A percentile compares a stretch with the other conserved stretches of the same genome.
Conservation (phyloP, 2,888 invertebrate genomes). For the Argyresthia albistria region DNA sequence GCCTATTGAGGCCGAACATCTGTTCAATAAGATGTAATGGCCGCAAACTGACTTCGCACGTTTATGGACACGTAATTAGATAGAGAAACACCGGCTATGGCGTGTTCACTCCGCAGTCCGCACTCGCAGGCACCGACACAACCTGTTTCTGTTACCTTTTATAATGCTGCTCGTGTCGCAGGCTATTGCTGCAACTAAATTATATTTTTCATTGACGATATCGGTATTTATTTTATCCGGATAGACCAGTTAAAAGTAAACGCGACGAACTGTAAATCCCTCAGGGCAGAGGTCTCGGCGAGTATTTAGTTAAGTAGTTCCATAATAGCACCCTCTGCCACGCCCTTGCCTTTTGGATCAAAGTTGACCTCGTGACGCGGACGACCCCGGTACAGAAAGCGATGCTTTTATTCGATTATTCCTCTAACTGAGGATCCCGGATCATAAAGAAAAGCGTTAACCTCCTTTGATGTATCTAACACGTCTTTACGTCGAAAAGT, state of each 20-base stretch:
- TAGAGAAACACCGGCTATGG: slow-evolving; percentile 53
- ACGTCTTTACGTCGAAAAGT: neutral
- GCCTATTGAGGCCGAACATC: slow-evolving; percentile 20
- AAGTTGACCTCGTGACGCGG: slow-evolving; percentile 16
- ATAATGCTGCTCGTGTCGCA: neutral
- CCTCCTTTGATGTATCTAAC: neutral
- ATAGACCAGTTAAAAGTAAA: too few relatives aligned
- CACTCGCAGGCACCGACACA: neutral
- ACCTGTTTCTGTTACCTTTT: neutral
- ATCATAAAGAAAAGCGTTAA: neutral
- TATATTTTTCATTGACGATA: neutral
- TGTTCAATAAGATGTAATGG: slow-evolving; percentile 39
- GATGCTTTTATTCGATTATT: neutral
- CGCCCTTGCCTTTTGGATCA: slow-evolving; percentile 17
- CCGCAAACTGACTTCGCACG: slow-evolving; percentile 28
- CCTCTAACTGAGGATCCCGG: neutral
- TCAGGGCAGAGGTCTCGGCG: slow-evolving; percentile 15
- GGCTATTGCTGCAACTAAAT: neutral
- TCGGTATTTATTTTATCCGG: too few relatives aligned
- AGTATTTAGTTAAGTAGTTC: neutral
- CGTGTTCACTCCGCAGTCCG: slow-evolving; percentile 35
- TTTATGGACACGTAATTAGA: slow-evolving; percentile 52
- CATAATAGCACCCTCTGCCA: too few relatives aligned
- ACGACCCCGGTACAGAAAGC: slow-evolving; percentile 16
- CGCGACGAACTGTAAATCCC: too few relatives aligned